Conservation (phyloP, 92 coral and sea anemone genomes). For the Actinernus sp. region DNA sequence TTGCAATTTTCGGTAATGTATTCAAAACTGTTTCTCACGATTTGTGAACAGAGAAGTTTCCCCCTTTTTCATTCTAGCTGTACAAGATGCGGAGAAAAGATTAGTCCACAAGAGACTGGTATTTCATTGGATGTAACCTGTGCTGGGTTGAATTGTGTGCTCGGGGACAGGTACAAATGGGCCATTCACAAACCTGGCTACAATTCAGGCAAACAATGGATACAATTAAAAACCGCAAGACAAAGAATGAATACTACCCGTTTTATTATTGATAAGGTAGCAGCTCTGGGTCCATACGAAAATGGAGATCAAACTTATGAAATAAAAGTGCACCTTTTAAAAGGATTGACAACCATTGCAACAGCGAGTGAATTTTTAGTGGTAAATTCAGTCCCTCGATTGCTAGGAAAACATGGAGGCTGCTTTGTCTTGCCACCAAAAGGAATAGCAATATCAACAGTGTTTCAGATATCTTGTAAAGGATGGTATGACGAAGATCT, state of each 20-base stretch:
- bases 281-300: neutral
- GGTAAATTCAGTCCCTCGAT: constrained; percentile 8
- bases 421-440: constrained; percentile 22
- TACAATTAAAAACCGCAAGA: neutral
- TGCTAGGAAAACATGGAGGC: constrained; percentile 1
- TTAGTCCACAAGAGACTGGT: constrained; percentile 3
- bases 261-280: neutral
- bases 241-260: neutral
- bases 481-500: constrained; percentile 44
- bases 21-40: neutral
- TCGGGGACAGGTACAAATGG: constrained; percentile 13
- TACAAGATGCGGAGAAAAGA: neutral
- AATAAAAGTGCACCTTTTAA: neutral
- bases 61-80: constrained; percentile 6
- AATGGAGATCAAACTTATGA: neutral
- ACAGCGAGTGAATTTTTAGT: neutral
- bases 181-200: neutral
- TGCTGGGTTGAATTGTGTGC: constrained; percentile 8
- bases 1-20: too few relatives aligned
- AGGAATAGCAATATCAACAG: constrained; percentile 36
- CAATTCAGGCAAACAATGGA: neutral
- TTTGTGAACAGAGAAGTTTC: too few relatives aligned
- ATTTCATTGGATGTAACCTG: constrained; percentile 14
- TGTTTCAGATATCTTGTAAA: constrained; percentile 22
- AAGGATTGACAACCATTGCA: neutral